A percentile compares a stretch with the other conserved stretches of the same genome.
Conservation (phyloP, 2,113 vertebrate genomes). For the Myotis davidii region DNA sequence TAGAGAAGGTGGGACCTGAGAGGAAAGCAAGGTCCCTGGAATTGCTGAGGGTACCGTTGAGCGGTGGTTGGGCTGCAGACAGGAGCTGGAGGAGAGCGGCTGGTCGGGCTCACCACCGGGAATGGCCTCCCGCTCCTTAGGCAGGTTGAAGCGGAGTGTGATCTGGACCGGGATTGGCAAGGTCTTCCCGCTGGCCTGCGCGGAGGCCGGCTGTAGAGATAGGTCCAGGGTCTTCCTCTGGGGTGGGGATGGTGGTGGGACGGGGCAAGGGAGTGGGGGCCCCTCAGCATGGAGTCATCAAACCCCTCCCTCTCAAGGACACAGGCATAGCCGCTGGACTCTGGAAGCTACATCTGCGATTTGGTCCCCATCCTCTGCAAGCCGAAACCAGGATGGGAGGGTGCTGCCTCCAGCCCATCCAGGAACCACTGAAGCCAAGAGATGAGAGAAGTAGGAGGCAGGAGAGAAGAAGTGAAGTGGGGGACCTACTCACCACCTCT, state of each 20-base stretch:
- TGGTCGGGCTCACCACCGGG: constrained; percentile 82
- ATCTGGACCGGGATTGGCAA: constrained; percentile 95
- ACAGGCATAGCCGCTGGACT: constrained; percentile 38
- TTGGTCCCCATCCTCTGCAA: constrained; percentile 45
- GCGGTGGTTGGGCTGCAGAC: constrained; percentile 81
- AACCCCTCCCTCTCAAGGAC: constrained; percentile 67
- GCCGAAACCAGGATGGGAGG: constrained; percentile 15
- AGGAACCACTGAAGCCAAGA: constrained; percentile 47
- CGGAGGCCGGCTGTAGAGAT: constrained; percentile 90
- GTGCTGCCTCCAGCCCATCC: constrained; percentile 47
- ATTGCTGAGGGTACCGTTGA: constrained; percentile 81
- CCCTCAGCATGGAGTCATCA: constrained; percentile 43
- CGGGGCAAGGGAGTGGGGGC: constrained; percentile 43
- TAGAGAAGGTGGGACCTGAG: constrained; percentile 78
- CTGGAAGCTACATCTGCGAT: constrained; percentile 46
- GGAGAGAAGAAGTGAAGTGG: constrained; percentile 53
- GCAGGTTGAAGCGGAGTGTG: constrained; percentile 86
- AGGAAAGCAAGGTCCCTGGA: constrained; percentile 75
- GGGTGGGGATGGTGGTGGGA: constrained; percentile 81
- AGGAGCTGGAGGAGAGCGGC: constrained; percentile 82
- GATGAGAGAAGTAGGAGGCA: constrained; percentile 25
- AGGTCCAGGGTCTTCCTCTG: constrained; percentile 96
- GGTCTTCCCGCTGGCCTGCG: constrained; percentile 96
- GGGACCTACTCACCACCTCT: constrained; percentile 89
- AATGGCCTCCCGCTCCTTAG: constrained; percentile 83